A percentile compares a stretch with the other conserved stretches of the same genome.
Evolutionary conservation across 2,888 invertebrate genomes (phyloP).

Genomic region (Dyspetes luteomarginatus): DNA sequence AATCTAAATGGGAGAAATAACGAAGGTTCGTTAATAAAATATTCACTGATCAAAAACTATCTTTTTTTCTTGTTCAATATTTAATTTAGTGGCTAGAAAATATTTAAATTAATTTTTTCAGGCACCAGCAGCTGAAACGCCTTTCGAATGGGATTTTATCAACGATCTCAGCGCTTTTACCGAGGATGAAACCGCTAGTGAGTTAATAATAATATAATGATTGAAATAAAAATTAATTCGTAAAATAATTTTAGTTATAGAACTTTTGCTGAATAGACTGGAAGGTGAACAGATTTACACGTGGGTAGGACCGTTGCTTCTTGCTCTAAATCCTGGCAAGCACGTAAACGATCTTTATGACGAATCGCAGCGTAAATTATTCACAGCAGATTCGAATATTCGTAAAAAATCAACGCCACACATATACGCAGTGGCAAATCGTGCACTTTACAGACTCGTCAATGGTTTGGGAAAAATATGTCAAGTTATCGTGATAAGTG

Average conservation of each 20-base stretch:
- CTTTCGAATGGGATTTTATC: constrained; percentile 70
- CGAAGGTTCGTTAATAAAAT: constrained; percentile 29
- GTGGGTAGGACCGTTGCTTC: constrained; percentile 82
- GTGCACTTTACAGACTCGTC: constrained; percentile 76
- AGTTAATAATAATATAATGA: constrained; percentile 28
- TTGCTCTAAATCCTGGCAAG: constrained; percentile 81
- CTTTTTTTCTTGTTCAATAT: neutral
- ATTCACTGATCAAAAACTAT: neutral
- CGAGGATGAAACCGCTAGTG: constrained; percentile 71
- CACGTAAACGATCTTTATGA: constrained; percentile 69
- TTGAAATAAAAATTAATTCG: neutral
- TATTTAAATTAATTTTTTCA: constrained; percentile 67
- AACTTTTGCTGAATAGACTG: constrained; percentile 79
- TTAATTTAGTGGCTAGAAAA: too few relatives aligned
- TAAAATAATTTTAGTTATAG: constrained; percentile 74
- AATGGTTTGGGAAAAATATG: constrained; percentile 77
- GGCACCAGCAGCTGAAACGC: constrained; percentile 64
- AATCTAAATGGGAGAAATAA: constrained; percentile 10
- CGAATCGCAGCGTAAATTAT: constrained; percentile 58
- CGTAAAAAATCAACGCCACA: constrained; percentile 74
- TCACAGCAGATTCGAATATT: constrained; percentile 1
- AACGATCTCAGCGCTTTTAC: constrained; percentile 72
- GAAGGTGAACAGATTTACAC: constrained; percentile 79
- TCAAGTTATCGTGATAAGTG: constrained; percentile 82
- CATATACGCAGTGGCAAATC: constrained; percentile 77